These are phyloP conservation scores for Prionailurus viverrinus DNA, from an alignment of 2,113 vertebrate species.

Conservation along the genomic window DNA sequence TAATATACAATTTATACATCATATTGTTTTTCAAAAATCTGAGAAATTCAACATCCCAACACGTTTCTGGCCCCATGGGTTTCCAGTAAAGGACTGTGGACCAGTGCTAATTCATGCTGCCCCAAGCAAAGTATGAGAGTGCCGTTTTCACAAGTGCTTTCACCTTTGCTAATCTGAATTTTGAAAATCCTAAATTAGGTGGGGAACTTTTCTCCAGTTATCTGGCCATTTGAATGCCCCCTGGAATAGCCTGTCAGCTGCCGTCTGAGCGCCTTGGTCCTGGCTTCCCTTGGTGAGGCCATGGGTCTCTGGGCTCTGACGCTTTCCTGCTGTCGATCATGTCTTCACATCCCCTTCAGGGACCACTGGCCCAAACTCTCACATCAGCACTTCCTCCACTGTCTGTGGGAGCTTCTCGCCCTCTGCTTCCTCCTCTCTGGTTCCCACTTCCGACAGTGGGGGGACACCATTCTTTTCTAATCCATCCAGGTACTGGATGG, in stretches of 20 bases:
- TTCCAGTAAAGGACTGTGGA: background rate
- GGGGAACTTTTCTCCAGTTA: background rate
- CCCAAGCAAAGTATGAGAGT: accelerated
- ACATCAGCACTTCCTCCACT: background rate
- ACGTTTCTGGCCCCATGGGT: background rate
- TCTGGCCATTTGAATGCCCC: background rate
- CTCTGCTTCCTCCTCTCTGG: background rate
- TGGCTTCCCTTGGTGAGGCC: too few relatives aligned
- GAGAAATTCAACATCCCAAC: background rate
- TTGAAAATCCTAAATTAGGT: background rate
- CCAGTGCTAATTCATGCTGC: too few relatives aligned
- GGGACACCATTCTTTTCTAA: background rate
- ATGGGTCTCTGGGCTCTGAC: background rate
- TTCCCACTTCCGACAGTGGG: background rate
- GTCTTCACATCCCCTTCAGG: background rate
- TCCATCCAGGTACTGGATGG: too few relatives aligned
- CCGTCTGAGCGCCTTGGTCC: background rate
- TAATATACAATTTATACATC: background rate
- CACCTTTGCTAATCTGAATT: background rate
- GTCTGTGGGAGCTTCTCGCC: background rate
- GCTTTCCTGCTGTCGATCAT: accelerated
- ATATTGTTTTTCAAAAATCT: background rate
- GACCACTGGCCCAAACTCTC: background rate
- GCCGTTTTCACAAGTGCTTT: background rate
- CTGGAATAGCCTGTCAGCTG: background rate